These are phyloP conservation scores for Cynopterus sphinx DNA, from an alignment of 2,797 vertebrate genomes.

Conservation along the genomic window DNA sequence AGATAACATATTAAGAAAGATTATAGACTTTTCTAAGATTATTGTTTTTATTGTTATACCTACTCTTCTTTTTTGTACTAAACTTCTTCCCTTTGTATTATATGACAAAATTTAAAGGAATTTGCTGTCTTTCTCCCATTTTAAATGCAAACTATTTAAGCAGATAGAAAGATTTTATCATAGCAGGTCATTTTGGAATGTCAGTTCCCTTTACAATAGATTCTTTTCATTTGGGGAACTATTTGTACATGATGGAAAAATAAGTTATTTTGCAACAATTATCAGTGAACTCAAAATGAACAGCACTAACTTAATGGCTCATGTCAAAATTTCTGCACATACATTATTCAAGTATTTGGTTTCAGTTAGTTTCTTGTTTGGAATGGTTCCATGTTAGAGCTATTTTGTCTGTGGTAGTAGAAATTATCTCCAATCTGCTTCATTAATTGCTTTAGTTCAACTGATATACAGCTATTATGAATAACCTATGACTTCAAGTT, in stretches of 20 bases:
- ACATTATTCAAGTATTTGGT: neutral
- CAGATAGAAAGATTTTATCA: neutral
- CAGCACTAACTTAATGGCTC: neutral
- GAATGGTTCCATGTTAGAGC: neutral
- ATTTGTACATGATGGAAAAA: neutral
- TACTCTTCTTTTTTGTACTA: neutral
- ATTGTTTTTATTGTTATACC: neutral
- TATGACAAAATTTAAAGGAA: neutral
- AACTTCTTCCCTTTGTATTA: neutral
- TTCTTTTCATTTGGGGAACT: neutral
- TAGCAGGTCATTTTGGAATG: neutral
- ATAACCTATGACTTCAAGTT: neutral
- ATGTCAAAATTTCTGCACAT: neutral
- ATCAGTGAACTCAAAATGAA: neutral
- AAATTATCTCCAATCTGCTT: neutral
- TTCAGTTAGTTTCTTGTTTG: neutral
- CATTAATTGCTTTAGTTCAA: neutral
- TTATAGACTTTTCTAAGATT: neutral
- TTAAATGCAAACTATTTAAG: neutral
- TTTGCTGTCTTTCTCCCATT: neutral
- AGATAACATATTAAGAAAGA: slow-evolving; percentile 30
- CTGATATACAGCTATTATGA: neutral
- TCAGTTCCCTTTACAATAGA: neutral
- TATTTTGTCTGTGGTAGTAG: neutral
- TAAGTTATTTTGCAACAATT: neutral